Base-by-base conservation (phyloP, 2,797 vertebrate genomes). In the Scyliorhinus canicula region DNA sequence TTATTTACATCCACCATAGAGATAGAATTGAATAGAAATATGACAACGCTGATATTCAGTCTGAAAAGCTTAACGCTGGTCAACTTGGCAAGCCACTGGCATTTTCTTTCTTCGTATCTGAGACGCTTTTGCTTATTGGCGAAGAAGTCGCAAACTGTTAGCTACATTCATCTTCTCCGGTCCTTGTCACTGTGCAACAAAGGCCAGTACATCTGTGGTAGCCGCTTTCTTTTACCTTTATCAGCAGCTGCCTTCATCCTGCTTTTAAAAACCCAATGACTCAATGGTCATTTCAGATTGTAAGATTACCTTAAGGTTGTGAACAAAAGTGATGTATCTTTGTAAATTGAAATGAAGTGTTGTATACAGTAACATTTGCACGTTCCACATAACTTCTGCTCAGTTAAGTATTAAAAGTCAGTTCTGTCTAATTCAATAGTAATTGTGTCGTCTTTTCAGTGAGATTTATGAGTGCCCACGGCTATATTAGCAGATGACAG, bases 331-430 rank as follows among this genome's bases (percentile, higher is more conserved):
- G 93, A 74, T 94, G 93, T 94, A 74, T 52, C 67, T 74, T 69
- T 94, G 93, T 94, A 94, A 94, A 94, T 94, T 74, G 93, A 74
- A 69, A 94, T 94, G 67, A 94, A 50, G 93, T 94, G 93, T 94
- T 94, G 93, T 94, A 90, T 14, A 90, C 86, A 57, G 86, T 55
- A 94, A 69, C 67, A 94, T 94, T 94, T 94, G 93, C 93, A 94
- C 93, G 93, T 74, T 94, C 93, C 67, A 71, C 67, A 94, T 74
- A 93, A 94, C 93, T 74, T 50, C 93, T 94, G 93, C 52, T 94
- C 93, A 94, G 67, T 94, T 65, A 94, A 94, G 93, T 94, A 94
- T 94, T 94, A 94, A 94, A 94, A 94, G 67, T 94, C 67, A 74
- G 31, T 94, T 69, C 93, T 94, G 93, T 74, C 93, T 52, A 11